Evolutionary conservation across 1,140 invertebrate genomes (phyloP).

Genomic region (Drosophila pseudoananassae): DNA sequence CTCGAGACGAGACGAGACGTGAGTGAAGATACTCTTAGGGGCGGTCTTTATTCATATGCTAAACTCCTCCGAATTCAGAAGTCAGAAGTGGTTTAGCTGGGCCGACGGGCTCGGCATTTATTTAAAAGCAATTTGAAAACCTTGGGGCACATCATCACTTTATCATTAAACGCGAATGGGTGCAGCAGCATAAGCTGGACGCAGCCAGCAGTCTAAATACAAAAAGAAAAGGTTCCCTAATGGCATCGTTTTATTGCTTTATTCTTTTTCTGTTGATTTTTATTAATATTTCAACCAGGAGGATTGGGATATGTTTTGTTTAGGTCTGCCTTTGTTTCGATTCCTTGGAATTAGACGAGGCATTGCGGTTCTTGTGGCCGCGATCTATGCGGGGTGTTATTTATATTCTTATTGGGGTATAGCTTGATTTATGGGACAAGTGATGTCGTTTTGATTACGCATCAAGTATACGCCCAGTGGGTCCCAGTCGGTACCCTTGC

Average conservation of each 20-base stretch:
- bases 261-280: conserved; percentile 28
- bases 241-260: conserved; percentile 45
- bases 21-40: conserved; percentile 15
- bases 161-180: conserved; percentile 69
- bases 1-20: conserved; percentile 1
- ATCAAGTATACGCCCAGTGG: conserved; percentile 37
- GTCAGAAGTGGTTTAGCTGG: conserved; percentile 61
- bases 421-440: conserved; percentile 63
- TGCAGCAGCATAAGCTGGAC: conserved; percentile 53
- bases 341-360: conserved; percentile 66
- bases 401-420: conserved; percentile 42
- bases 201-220: conserved; percentile 42
- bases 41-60: conserved; percentile 72
- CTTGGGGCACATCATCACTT: conserved; percentile 61
- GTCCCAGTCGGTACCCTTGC: conserved; percentile 19
- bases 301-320: conserved; percentile 18
- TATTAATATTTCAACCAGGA: conserved; percentile 67
- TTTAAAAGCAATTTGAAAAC: conserved; percentile 70
- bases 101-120: conserved; percentile 51
- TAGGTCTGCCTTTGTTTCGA: conserved; percentile 62
- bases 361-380: conserved; percentile 57
- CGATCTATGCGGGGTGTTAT: conserved; percentile 67
- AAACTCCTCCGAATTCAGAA: conserved; percentile 70
- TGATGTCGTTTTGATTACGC: conserved; percentile 44
- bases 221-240: conserved; percentile 52